Evolutionary conservation across 2,113 vertebrate genomes (phyloP).

Genomic region (Hiodon alosoides): DNA sequence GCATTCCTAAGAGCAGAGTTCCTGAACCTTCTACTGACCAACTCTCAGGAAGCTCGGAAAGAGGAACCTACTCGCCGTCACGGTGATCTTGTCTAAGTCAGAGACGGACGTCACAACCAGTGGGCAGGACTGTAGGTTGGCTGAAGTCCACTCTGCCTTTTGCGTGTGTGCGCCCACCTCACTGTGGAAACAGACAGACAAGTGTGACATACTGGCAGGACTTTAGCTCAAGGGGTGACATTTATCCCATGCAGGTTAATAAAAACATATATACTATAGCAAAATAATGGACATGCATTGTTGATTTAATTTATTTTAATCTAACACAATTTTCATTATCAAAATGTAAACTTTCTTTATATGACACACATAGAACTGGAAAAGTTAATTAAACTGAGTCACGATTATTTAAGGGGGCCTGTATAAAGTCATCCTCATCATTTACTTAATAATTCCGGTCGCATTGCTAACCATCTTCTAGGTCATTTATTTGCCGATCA

Average conservation of each 20-base stretch:
- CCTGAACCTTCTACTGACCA: no score
- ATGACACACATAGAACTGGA: no score
- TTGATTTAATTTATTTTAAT: background rate
- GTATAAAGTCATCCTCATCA: constrained; percentile 31
- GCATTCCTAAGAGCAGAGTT: no score
- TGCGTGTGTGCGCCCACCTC: constrained; percentile 48
- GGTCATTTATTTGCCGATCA: constrained; percentile 28
- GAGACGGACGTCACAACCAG: constrained; percentile 57
- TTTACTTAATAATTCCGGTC: constrained; percentile 16
- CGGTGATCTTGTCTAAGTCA: constrained; percentile 60
- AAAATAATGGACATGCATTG: background rate
- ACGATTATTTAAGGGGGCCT: no score
- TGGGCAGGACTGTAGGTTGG: constrained; percentile 60
- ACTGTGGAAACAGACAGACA: constrained; percentile 32
- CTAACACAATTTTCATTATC: no score
- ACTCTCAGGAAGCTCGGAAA: background rate
- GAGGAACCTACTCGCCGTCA: constrained; percentile 69
- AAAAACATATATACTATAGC: background rate
- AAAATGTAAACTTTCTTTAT: no score
- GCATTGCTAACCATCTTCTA: constrained; percentile 18
- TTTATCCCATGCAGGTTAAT: background rate
- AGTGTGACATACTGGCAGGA: background rate
- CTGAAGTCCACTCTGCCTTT: constrained; percentile 63
- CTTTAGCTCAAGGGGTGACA: background rate
- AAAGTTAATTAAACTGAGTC: no score